Conservation (phyloP, 2,113 vertebrate genomes). For the Crotalus horridus region DNA sequence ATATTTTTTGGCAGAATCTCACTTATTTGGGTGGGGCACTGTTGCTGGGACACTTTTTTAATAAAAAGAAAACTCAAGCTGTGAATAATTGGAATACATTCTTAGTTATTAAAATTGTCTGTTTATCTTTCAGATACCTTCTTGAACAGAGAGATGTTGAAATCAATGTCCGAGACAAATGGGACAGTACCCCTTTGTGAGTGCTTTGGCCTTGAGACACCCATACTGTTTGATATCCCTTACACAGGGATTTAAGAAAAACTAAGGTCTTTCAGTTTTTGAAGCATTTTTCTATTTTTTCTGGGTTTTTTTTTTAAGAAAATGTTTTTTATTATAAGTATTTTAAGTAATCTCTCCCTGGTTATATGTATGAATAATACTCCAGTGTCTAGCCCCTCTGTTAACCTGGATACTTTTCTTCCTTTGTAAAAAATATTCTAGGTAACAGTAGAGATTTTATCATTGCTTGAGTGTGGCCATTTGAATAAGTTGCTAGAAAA, state of each 20-base stretch:
- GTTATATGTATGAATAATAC: neutral
- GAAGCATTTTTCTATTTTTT: neutral
- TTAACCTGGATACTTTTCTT: neutral
- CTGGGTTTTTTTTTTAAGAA: neutral
- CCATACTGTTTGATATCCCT: neutral
- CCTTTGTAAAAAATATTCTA: neutral
- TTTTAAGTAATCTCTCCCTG: neutral
- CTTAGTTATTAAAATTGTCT: slow-evolving; percentile 16
- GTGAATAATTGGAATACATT: neutral
- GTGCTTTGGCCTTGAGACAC: slow-evolving; percentile 53
- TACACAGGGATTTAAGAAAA: slow-evolving; percentile 3
- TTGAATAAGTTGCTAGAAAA: neutral
- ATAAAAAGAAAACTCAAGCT: neutral
- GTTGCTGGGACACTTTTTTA: neutral
- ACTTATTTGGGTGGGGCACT: neutral
- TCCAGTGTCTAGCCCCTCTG: neutral
- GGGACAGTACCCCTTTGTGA: slow-evolving; percentile 98
- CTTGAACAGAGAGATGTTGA: slow-evolving; percentile 96
- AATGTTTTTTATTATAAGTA: neutral
- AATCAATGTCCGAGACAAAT: slow-evolving; percentile 94
- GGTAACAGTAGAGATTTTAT: neutral
- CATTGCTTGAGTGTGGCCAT: neutral
- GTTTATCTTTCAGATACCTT: slow-evolving; percentile 79
- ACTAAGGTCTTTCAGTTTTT: slow-evolving; percentile 22
- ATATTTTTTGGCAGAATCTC: neutral